phyloP scores from a whole-genome alignment of 2,797 vertebrate genomes.

The Rhodeus uyekii region DNA sequence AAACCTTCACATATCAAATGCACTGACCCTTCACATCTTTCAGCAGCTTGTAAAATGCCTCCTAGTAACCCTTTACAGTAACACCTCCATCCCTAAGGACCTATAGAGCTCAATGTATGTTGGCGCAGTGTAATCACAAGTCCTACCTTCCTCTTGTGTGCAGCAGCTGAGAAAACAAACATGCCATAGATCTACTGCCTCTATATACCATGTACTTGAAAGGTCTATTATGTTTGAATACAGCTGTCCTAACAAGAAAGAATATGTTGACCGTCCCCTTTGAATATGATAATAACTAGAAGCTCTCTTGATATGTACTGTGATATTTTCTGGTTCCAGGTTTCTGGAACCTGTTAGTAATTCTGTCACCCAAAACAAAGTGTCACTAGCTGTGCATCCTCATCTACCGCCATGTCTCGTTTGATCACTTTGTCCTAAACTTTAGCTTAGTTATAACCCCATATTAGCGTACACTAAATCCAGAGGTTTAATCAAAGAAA shows the following conservation, averaged over 20 bases:
- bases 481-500: slow-evolving; percentile 69
- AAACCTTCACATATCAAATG: neutral
- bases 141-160: slow-evolving; percentile 33
- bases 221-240: slow-evolving; percentile 41
- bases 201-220: slow-evolving; percentile 39
- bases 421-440: neutral
- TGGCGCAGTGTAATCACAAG: slow-evolving; percentile 40
- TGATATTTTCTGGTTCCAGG: no score
- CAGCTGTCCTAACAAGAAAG: slow-evolving; percentile 46
- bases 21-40: slow-evolving; percentile 18
- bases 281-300: slow-evolving; percentile 1
- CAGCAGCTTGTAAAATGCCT: slow-evolving; percentile 16
- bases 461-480: slow-evolving; percentile 31
- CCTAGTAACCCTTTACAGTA: slow-evolving; percentile 17
- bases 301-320: slow-evolving; percentile 9
- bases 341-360: slow-evolving; percentile 14
- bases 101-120: slow-evolving; percentile 38
- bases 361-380: slow-evolving; percentile 9
- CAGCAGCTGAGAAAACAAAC: slow-evolving; percentile 61
- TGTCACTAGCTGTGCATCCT: slow-evolving; percentile 5
- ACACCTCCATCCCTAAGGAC: slow-evolving; percentile 13
- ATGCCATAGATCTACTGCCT: slow-evolving; percentile 55
- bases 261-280: slow-evolving; percentile 38
- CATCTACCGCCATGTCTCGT: neutral
- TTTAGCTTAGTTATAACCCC: slow-evolving; percentile 29